Percentiles rank a stretch among this genome's conserved stretches.
phyloP scores from a whole-genome alignment of 2,888 invertebrate genomes.

The Seladonia tumulorum region DNA sequence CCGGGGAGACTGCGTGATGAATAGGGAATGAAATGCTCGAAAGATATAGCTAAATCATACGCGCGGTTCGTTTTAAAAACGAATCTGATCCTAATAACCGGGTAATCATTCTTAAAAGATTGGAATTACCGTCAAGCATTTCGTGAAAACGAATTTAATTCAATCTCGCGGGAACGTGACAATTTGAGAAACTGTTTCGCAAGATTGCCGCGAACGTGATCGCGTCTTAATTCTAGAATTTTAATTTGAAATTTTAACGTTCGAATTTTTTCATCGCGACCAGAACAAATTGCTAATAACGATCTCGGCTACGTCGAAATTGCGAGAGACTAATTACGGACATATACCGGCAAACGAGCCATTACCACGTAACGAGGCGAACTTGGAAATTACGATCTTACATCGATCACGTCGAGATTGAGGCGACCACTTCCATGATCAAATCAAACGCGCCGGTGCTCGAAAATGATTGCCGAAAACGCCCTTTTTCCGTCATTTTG shows the following conservation, averaged over 20 bases:
- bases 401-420: constrained; percentile 51
- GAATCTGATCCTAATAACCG: neutral
- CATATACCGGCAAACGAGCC: constrained; percentile 39
- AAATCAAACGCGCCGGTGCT: constrained; percentile 46
- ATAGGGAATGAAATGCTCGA: neutral
- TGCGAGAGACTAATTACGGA: constrained; percentile 49
- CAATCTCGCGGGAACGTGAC: neutral
- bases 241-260: too few species aligned
- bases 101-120: neutral
- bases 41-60: neutral
- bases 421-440: constrained; percentile 46
- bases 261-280: neutral
- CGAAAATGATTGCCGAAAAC: constrained; percentile 39
- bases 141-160: neutral
- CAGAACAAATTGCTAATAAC: constrained; percentile 28
- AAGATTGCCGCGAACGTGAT: neutral
- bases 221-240: neutral
- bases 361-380: constrained; percentile 60
- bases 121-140: neutral
- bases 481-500: neutral
- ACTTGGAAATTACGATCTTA: constrained; percentile 65
- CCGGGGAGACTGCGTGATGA: neutral
- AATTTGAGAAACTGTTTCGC: neutral
- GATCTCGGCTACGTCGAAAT: constrained; percentile 47
- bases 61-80: neutral